These are phyloP conservation scores for Pseudocheirus occidentalis DNA, from an alignment of 2,797 vertebrate genomes.

Conservation along the genomic window DNA sequence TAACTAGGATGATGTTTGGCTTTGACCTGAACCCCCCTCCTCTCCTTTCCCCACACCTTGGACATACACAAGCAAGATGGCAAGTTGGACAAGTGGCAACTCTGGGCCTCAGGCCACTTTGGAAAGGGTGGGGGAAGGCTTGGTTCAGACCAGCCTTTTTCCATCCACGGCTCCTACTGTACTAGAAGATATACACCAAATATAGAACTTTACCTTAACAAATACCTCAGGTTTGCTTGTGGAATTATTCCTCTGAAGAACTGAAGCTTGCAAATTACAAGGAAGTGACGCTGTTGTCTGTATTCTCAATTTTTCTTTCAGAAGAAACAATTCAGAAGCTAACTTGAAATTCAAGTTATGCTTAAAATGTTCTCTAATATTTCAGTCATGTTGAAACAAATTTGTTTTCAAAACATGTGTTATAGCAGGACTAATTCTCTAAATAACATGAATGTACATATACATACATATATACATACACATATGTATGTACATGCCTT, in stretches of 20 bases:
- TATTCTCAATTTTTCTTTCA: not conserved
- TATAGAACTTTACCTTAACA: not conserved
- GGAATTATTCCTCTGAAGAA: not conserved
- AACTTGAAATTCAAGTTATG: not conserved
- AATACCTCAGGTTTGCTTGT: not conserved
- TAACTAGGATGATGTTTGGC: not conserved
- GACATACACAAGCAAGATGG: too few relatives aligned
- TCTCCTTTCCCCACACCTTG: not conserved
- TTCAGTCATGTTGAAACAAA: not conserved
- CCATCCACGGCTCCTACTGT: not conserved
- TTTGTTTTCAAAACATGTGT: not conserved
- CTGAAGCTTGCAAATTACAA: not conserved
- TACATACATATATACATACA: not conserved
- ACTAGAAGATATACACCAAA: not conserved
- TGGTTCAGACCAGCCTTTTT: not conserved
- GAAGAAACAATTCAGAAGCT: not conserved
- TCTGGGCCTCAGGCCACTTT: not conserved
- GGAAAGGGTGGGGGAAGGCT: not conserved
- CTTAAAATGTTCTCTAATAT: not conserved
- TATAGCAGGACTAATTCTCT: not conserved
- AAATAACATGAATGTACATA: not conserved
- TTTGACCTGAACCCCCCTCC: not conserved
- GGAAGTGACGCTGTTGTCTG: not conserved
- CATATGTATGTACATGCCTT: too few relatives aligned
- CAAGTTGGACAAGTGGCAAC: not conserved